Evolutionary conservation across 1,140 invertebrate genomes (phyloP).

Genomic region (Trichoplusia ni): DNA sequence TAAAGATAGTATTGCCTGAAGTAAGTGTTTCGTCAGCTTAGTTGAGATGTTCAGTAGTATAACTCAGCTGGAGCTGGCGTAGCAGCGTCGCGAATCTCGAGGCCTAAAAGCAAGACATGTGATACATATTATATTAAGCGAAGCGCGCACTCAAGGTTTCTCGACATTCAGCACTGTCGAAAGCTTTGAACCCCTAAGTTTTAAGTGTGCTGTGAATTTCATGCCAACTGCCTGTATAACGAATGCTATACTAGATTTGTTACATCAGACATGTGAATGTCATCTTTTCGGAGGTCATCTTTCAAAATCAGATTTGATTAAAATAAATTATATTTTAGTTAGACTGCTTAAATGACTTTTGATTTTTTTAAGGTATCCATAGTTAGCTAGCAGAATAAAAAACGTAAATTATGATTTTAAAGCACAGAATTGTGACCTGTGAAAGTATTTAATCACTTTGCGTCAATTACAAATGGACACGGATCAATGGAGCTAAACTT

Average conservation of each 20-base stretch:
- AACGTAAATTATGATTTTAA: too few relatives aligned
- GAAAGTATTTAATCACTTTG: too few relatives aligned
- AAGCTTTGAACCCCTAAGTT: constrained; percentile 53
- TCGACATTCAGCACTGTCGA: constrained; percentile 43
- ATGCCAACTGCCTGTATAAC: constrained; percentile 7
- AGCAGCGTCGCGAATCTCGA: background rate
- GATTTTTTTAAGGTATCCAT: too few relatives aligned
- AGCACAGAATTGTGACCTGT: too few relatives aligned
- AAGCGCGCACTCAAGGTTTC: constrained; percentile 51
- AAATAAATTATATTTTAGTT: background rate
- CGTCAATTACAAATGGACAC: too few relatives aligned
- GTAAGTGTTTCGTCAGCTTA: too few relatives aligned
- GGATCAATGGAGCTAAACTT: too few relatives aligned
- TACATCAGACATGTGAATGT: background rate
- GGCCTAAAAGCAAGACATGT: constrained; percentile 40
- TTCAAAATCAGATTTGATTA: background rate
- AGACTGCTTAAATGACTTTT: too few relatives aligned
- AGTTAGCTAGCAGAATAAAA: too few relatives aligned
- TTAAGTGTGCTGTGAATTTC: constrained; percentile 59
- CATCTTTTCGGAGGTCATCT: too few relatives aligned
- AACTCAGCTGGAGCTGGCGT: background rate
- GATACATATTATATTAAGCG: constrained; percentile 68
- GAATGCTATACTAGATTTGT: background rate
- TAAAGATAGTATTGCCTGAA: too few relatives aligned
- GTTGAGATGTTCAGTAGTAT: too few relatives aligned